Base-by-base conservation (phyloP, 2,797 vertebrate genomes). In the Macroramphosus scolopax region DNA sequence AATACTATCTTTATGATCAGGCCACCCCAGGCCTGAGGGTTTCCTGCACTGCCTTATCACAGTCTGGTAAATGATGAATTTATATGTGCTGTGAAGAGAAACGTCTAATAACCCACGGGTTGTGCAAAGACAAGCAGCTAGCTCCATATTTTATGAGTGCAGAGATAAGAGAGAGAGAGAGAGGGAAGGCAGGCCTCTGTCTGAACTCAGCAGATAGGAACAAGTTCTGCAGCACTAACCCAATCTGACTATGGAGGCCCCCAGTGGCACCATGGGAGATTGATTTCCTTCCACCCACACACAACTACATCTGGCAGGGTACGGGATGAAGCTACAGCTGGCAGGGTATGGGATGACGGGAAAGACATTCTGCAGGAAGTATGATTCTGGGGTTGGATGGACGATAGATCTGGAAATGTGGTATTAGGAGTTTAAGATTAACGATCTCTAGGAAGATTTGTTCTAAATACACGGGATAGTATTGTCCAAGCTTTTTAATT, bases 221-320 rank as follows among this genome's bases (percentile, higher is more conserved):
- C 47, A 44, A 63, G 60, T 47, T 63, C 64, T 53, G 36, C 45
- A 58, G 51, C 48, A 35, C 62, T 58, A 59, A 73, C 44, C 59
- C 32, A 18, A 39, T 73, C 58, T 67, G 44, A 63, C 64, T 51
- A 47, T 11, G 42, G 30, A 68, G 36, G 58, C 47, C 69, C 50
- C 65, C 65, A 26, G 72, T 63, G 62, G 71, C 68, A 69, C 42
- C 49, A 44, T 39, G 44, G 49, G 58, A 74, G 63, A 75, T 75
- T 62, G 65, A 71, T 78, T 77, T 72, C 44, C 59, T 20, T 57
- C 75, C 70, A 47, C 73, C 75, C 69, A 80, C 73, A 24, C 53
- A 22, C 30, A 32, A 26, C 52, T 58, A 75, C 53, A 62, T 63
- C 66, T 63, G 65, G 54, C 60, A 68, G 66, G n/a, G n/a, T n/a